phyloP scores from a whole-genome alignment of 2,888 invertebrate genomes.

The Bimastos eiseni region DNA sequence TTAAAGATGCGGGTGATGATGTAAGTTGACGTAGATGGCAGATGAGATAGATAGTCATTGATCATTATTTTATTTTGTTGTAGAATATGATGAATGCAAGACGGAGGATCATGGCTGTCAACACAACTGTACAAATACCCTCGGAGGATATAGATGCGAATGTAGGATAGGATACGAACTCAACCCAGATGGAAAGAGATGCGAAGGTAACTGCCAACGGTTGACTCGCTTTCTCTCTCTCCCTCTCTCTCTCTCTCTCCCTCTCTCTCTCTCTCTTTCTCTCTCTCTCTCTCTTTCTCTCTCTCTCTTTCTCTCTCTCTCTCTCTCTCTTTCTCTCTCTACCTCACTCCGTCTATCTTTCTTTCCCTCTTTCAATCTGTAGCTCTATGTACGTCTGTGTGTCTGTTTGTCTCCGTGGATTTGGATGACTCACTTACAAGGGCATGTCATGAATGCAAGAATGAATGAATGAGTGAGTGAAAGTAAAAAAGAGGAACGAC shows the following conservation, averaged over 20 bases:
- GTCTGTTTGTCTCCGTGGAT: neutral
- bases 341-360: neutral
- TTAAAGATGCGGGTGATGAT: neutral
- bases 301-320: neutral
- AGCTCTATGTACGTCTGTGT: neutral
- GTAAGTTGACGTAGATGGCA: neutral
- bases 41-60: neutral
- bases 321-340: neutral
- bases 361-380: neutral
- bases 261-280: conserved; percentile 16
- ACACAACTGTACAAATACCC: conserved; percentile 92
- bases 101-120: conserved; percentile 89
- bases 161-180: conserved; percentile 94
- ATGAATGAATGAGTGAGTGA: no score
- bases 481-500: no score
- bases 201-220: conserved; percentile 75
- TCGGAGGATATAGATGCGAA: conserved; percentile 82
- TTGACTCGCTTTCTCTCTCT: neutral
- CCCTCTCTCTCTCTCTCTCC: neutral
- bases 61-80: neutral
- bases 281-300: neutral
- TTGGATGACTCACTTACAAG: neutral
- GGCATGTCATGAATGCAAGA: no score
- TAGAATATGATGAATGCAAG: conserved; percentile 93
- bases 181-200: conserved; percentile 94